Conservation (phyloP, 1,140 invertebrate species). For the Brachionus calyciflorus region DNA sequence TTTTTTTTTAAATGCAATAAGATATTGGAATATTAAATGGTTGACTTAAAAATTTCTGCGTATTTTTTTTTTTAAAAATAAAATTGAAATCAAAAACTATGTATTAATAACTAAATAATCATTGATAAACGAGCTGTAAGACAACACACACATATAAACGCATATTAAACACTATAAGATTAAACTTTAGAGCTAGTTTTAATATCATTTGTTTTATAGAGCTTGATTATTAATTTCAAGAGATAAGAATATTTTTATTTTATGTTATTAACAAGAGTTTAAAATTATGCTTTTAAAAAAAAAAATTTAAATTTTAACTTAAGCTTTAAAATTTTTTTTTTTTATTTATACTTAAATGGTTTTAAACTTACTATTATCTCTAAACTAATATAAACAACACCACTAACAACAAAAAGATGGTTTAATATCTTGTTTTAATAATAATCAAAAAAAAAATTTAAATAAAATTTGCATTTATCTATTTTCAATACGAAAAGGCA, state of each 20-base stretch:
- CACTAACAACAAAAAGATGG: neutral
- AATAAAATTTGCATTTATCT: constrained; percentile 36
- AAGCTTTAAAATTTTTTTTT: neutral
- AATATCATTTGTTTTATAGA: too few relatives aligned
- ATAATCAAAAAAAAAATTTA: too few relatives aligned
- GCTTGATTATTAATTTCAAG: neutral
- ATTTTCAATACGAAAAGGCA: neutral
- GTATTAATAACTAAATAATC: constrained; percentile 41
- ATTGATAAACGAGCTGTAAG: neutral
- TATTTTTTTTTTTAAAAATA: neutral
- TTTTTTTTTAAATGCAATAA: too few relatives aligned
- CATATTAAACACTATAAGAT: too few relatives aligned
- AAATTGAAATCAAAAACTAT: neutral
- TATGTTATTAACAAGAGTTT: constrained; percentile 34
- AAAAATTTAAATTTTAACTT: constrained; percentile 28
- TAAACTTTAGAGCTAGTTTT: neutral
- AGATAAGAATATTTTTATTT: constrained; percentile 19
- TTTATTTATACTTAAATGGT: constrained; percentile 6
- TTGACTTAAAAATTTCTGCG: neutral
- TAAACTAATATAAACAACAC: constrained; percentile 39
- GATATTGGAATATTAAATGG: neutral
- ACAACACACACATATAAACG: too few relatives aligned
- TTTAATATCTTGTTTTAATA: constrained; percentile 23
- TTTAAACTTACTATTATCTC: constrained; percentile 34
- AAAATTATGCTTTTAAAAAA: too few relatives aligned